These are phyloP conservation scores for Hassar affinis DNA, from an alignment of 2,113 vertebrate genomes.

Conservation along the genomic window DNA sequence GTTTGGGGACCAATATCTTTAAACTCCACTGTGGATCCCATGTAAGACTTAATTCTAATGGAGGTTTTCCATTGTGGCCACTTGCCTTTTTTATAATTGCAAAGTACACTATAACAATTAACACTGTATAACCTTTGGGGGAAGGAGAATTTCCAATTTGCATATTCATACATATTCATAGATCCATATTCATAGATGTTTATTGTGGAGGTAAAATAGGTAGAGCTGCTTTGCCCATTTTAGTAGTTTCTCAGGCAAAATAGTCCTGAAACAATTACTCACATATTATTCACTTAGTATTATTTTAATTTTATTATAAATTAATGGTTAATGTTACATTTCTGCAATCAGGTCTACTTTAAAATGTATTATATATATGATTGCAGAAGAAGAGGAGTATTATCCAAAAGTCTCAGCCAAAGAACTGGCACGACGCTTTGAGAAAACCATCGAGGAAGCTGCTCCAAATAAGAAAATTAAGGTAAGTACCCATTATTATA, in stretches of 20 bases:
- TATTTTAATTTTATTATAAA: neutral
- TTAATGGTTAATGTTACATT: neutral
- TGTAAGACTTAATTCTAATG: neutral
- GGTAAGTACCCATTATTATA: slow-evolving; percentile 67
- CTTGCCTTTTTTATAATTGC: neutral
- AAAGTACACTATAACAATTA: neutral
- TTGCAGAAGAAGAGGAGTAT: slow-evolving; percentile 74
- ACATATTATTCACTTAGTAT: neutral
- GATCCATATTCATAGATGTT: neutral
- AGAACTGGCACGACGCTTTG: slow-evolving; percentile 87
- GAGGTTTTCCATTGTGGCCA: neutral
- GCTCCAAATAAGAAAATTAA: slow-evolving; percentile 80
- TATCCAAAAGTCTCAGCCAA: slow-evolving; percentile 83
- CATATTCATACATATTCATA: neutral
- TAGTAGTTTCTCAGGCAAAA: neutral
- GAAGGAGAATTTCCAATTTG: neutral
- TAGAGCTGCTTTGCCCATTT: neutral
- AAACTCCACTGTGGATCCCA: neutral
- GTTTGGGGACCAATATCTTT: neutral
- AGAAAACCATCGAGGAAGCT: slow-evolving; percentile 82
- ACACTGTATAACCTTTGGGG: neutral
- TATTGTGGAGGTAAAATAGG: neutral
- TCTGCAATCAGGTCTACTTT: neutral
- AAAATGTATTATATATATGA: slow-evolving; percentile 46
- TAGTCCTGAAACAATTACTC: neutral